These are phyloP conservation scores for Siniperca undulata DNA, from an alignment of 2,797 vertebrate genomes.

Conservation along the genomic window DNA sequence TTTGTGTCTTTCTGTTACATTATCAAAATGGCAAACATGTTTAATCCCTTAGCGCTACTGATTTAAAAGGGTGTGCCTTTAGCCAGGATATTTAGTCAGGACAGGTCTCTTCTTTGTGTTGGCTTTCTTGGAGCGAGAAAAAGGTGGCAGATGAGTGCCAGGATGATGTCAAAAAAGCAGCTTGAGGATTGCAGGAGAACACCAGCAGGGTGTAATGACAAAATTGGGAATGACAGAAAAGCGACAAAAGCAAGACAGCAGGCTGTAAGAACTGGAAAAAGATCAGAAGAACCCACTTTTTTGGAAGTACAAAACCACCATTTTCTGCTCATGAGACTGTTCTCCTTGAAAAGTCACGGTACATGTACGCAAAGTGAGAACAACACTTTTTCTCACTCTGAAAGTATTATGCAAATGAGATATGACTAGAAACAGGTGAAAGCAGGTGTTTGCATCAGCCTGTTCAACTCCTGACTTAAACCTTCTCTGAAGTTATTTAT, in stretches of 20 bases:
- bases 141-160: conserved; percentile 26
- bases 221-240: conserved; percentile 43
- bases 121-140: background rate
- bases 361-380: background rate
- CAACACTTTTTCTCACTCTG: background rate
- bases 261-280: conserved; percentile 25
- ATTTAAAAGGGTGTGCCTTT: background rate
- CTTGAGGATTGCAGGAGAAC: conserved; percentile 34
- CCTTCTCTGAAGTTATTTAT: background rate
- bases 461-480: background rate
- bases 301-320: background rate
- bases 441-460: background rate
- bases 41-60: conserved; percentile 1
- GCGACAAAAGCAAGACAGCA: conserved; percentile 36
- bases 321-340: conserved; percentile 5
- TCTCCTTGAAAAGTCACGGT: conserved; percentile 11
- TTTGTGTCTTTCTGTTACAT: background rate
- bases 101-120: conserved; percentile 4
- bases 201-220: conserved; percentile 56
- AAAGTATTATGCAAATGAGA: conserved; percentile 27
- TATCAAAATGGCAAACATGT: conserved; percentile 10
- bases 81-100: conserved; percentile 9
- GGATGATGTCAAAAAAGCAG: conserved; percentile 36
- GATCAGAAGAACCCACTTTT: background rate
- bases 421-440: background rate